A percentile compares a stretch with the other conserved stretches of the same genome.
Evolutionary conservation across 2,888 invertebrate genomes (phyloP).

Genomic region (Phragmatobia fuliginosa): DNA sequence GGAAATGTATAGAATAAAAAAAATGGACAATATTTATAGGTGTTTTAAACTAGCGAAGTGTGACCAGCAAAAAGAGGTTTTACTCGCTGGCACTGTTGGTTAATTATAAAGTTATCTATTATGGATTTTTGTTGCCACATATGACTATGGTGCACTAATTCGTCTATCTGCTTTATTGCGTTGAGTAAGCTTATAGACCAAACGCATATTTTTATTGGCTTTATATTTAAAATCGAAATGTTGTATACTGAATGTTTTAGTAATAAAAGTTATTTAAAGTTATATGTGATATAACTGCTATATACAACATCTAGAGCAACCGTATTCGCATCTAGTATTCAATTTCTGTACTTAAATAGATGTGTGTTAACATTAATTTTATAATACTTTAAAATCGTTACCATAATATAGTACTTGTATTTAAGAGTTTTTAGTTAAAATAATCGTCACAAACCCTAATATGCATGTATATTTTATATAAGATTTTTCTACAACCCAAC

Average conservation of each 20-base stretch:
- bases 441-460: too few species aligned
- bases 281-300: not conserved
- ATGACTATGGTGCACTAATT: not conserved
- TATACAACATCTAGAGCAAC: not conserved
- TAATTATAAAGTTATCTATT: not conserved
- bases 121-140: not conserved
- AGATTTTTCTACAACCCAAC: not conserved
- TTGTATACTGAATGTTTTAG: not conserved
- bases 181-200: not conserved
- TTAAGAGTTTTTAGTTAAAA: slow-evolving; percentile 1
- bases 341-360: slow-evolving; percentile 13
- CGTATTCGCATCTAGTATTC: not conserved
- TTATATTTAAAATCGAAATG: not conserved
- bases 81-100: not conserved
- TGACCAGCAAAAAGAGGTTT: not conserved
- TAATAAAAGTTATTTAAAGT: not conserved
- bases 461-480: not conserved
- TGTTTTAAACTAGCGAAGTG: not conserved
- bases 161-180: not conserved
- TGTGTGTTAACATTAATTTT: slow-evolving; percentile 1
- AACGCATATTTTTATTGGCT: slow-evolving; percentile 9
- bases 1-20: slow-evolving; percentile 3
- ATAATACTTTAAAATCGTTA: slow-evolving; percentile 2
- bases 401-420: slow-evolving; percentile 6
- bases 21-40: slow-evolving; percentile 3